phyloP scores from a whole-genome alignment of 2,113 vertebrate genomes.

The Gracilinanus agilis region DNA sequence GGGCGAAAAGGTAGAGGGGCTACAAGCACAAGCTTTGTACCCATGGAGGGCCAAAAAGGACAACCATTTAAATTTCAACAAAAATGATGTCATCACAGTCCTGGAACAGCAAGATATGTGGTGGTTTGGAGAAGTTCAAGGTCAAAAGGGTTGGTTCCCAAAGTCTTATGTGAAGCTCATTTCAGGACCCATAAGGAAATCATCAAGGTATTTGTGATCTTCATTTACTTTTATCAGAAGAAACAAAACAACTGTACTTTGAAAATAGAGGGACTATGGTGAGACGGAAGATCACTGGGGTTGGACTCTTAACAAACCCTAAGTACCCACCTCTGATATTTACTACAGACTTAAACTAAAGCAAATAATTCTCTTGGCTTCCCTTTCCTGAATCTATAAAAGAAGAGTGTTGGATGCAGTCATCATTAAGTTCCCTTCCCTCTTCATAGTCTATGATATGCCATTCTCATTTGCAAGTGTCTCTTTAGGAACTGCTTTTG shows the following conservation, averaged over 20 bases:
- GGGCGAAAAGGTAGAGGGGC: slow-evolving; percentile 98
- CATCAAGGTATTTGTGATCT: slow-evolving; percentile 87
- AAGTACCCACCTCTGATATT: neutral
- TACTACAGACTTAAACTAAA: neutral
- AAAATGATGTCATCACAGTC: slow-evolving; percentile 96
- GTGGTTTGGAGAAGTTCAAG: slow-evolving; percentile 99
- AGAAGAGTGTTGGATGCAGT: neutral
- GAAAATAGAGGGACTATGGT: neutral
- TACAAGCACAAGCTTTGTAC: slow-evolving; percentile 97
- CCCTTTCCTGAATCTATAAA: neutral
- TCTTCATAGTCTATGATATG: neutral
- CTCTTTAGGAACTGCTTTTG: too few relatives aligned
- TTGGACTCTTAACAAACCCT: neutral
- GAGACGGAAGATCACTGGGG: neutral
- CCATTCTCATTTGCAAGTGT: too few relatives aligned
- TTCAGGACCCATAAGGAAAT: slow-evolving; percentile 93
- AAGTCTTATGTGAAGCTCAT: slow-evolving; percentile 99
- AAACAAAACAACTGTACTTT: neutral
- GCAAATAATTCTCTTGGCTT: neutral
- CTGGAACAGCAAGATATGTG: slow-evolving; percentile 99
- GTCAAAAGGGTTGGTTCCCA: slow-evolving; percentile 99
- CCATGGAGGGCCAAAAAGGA: slow-evolving; percentile 99
- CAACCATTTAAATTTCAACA: slow-evolving; percentile 99
- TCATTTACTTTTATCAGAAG: slow-evolving; percentile 57
- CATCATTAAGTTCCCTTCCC: neutral